Evolutionary conservation across 1,140 invertebrate species (phyloP), one percentile per base, ranked within the genome.

Genomic region (Lasioglossum albipes): DNA sequence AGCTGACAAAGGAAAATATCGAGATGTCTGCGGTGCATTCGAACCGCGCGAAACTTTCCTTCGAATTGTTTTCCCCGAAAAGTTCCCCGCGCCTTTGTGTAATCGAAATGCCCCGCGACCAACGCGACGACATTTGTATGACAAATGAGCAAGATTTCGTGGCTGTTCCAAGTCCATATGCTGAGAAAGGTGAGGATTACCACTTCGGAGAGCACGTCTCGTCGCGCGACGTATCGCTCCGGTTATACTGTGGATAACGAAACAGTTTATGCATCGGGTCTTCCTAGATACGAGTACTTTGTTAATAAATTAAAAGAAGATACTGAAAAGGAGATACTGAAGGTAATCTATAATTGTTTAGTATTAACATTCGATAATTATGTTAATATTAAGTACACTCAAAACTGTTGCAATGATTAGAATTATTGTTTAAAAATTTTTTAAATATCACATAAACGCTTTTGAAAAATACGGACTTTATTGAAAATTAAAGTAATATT

Each of bases 1-100:
- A 7, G 27, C 9, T 13, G 27, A 66, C 62, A 67, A 67, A 66
- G 54, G 62, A 61, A 79, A 67, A 20, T 74, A 70, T 69, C 59
- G 57, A 64, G 7, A 54, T 36, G 49, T 57, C 36, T 41, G 18
- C 10, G n/a, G n/a, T 18, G 20, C 16, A 54, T 22, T 31, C 52
- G 36, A 31, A 41, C 5, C 2, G 4, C 52, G 13, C 12, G 13
- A 13, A 68, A 67, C 57, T 67, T 68, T 45, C 31, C 31, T 27
- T 42, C 36, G 10, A 45, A 75, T 49, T 54, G 64, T 67, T 75
- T 67, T 22, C 9, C 49, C 41, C 27, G 27, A 42, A 54, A 45
- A 20, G 61, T 54, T 61, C 13, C 9, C 0, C 27, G 4, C 42
- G 18, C 31, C 20, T 54, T 67, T 41, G 13, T 31, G 72, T 7